phyloP scores from a whole-genome alignment of 1,140 invertebrate species.

The Geopemphigus sp. region DNA sequence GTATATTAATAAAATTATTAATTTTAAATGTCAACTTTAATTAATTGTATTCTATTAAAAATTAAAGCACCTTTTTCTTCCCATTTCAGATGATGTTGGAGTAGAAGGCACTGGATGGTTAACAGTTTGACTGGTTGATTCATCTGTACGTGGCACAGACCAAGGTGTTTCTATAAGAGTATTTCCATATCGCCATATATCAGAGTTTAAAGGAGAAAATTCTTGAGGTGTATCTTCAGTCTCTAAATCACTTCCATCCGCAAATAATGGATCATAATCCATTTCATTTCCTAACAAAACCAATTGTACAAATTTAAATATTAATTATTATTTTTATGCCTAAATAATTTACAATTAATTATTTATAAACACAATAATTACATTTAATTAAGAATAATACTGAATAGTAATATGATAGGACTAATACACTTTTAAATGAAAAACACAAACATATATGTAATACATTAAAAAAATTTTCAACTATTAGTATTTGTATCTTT shows the following conservation, averaged over 20 bases:
- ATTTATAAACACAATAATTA: too few species aligned
- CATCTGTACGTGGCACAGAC: slow-evolving; percentile 35
- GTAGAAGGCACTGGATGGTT: slow-evolving; percentile 21
- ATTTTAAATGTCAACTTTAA: not conserved
- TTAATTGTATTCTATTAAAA: not conserved
- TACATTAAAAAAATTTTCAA: too few species aligned
- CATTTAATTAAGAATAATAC: too few species aligned
- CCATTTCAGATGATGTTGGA: slow-evolving; percentile 33
- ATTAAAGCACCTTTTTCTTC: slow-evolving; percentile 33
- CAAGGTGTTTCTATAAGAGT: slow-evolving; percentile 44
- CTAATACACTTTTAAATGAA: too few species aligned
- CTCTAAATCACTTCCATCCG: slow-evolving; percentile 43
- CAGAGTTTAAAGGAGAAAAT: slow-evolving; percentile 42
- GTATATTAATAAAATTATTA: not conserved
- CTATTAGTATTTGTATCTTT: too few species aligned
- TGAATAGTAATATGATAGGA: too few species aligned
- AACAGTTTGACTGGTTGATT: slow-evolving; percentile 38
- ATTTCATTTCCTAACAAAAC: slow-evolving; percentile 35
- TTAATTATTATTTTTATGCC: not conserved
- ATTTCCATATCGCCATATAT: slow-evolving; percentile 46
- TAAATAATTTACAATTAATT: not conserved
- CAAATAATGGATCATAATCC: slow-evolving; percentile 46
- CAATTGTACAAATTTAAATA: not conserved
- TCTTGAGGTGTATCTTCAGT: slow-evolving; percentile 47
- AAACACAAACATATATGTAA: too few species aligned